phyloP scores from a whole-genome alignment of 2,113 vertebrate genomes.

The Neopipo cinnamomea region DNA sequence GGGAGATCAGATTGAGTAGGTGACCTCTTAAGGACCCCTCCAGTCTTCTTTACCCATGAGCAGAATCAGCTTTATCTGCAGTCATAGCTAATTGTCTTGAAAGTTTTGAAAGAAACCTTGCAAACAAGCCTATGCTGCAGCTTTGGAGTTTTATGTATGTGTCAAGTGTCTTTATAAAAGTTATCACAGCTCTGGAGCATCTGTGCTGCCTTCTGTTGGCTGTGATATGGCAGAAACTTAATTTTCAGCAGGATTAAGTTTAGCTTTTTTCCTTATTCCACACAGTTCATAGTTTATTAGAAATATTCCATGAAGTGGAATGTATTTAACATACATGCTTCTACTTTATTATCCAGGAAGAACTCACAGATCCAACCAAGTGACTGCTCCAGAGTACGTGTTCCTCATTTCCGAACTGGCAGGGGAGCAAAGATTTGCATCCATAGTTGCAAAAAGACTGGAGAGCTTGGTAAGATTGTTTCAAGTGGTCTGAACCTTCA shows the following conservation, averaged over 20 bases:
- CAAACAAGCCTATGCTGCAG: not conserved
- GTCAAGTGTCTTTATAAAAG: not conserved
- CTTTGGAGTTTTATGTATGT: not conserved
- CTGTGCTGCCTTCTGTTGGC: not conserved
- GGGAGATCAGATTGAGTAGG: not conserved
- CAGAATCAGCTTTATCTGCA: not conserved
- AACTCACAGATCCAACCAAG: constrained; percentile 97
- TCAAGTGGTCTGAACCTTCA: not conserved
- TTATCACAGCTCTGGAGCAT: not conserved
- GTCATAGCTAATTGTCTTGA: not conserved
- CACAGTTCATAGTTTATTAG: not conserved
- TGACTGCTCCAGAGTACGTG: constrained; percentile 96
- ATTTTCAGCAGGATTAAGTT: not conserved
- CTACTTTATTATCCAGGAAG: constrained; percentile 78
- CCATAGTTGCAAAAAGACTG: constrained; percentile 97
- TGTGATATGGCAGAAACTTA: not conserved
- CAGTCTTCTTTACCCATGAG: not conserved
- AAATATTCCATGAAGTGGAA: not conserved
- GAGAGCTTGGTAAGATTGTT: constrained; percentile 89
- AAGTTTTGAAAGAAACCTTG: not conserved
- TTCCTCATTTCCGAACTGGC: constrained; percentile 97
- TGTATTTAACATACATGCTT: not conserved
- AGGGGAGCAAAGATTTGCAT: constrained; percentile 97
- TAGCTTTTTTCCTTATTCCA: not conserved
- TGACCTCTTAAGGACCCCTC: not conserved